Base-by-base conservation (phyloP, 2,888 invertebrate genomes). In the Altica lythri region DNA sequence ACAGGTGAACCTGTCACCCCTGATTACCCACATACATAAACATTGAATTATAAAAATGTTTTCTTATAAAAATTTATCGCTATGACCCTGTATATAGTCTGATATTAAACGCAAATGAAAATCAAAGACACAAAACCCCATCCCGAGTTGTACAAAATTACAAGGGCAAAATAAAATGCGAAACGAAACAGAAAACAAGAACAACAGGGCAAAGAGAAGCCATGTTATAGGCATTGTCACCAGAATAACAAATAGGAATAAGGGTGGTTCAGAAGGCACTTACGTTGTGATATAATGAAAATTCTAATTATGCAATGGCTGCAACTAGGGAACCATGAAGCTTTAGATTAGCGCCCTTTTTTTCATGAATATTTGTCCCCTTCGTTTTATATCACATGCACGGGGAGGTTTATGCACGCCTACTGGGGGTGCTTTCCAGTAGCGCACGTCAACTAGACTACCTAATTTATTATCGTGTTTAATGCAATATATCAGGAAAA, bases 281-380 rank as follows among this genome's bases (percentile, higher is more conserved):
- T 45, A 46, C 30, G 46, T 34, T 46, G 45, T 40, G 53, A 57
- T 54, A 57, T 59, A 61, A 61, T 62, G 62, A 61, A 62, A 63
- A 63, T 61, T 60, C 57, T 65, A 65, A 65, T 65, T 65, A 61
- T 54, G 52, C 54, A 47, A 48, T 45, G 46, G 53, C 54, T 29
- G 34, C 34, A 29, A 27, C 16, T 16, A 34, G 59, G 59, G 47
- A 38, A 44, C 32, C 42, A 52, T 54, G 54, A 19, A 50, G 19
- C 35, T 50, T 37, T 37, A 42, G 51, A 55, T 55, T 55, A 46
- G 55, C 55, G 40, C 55, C 55, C 55, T 51, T 55, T 51, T 25
- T 16, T 51, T 50, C n/a, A 50, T 40, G 42, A 44, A 49, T 44
- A 40, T 51, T n/a, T n/a, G 53, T 59, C 50, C 59, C 59, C 59